Evolutionary conservation across 1,140 invertebrate genomes (phyloP).

Genomic region (Zaprionus ornatus): DNA sequence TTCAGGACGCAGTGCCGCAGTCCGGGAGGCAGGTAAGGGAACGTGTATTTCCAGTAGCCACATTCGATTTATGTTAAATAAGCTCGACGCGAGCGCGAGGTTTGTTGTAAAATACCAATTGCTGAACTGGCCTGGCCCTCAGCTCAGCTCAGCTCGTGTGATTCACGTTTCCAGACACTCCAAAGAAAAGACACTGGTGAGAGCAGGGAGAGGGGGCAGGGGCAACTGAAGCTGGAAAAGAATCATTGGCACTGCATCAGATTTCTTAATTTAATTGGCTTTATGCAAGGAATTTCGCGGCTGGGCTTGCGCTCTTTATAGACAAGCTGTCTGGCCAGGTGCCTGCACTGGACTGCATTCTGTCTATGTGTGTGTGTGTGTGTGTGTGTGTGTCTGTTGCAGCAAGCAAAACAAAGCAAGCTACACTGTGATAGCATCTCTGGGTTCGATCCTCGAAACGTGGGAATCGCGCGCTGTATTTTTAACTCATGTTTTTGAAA

Average conservation of each 20-base stretch:
- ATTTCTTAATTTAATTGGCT: conserved; percentile 83
- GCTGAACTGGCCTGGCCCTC: conserved; percentile 17
- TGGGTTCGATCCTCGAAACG: conserved; percentile 21
- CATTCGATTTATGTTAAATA: conserved; percentile 82
- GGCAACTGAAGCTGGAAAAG: background rate
- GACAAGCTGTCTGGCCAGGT: conserved; percentile 74
- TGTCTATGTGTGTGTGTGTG: background rate
- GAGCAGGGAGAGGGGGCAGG: background rate
- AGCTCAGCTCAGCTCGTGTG: conserved; percentile 35
- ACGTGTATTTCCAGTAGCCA: conserved; percentile 78
- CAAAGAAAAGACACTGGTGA: background rate
- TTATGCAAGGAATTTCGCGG: conserved; percentile 74
- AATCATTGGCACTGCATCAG: conserved; percentile 68
- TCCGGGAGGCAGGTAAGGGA: conserved; percentile 19
- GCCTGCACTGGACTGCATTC: conserved; percentile 18
- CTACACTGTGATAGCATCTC: conserved; percentile 36
- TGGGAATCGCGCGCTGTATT: conserved; percentile 34
- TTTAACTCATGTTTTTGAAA: conserved; percentile 19
- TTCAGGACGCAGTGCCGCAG: conserved; percentile 9
- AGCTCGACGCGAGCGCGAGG: conserved; percentile 67
- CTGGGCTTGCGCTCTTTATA: conserved; percentile 53
- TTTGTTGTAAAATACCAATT: conserved; percentile 82
- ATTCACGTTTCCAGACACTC: conserved; percentile 63
- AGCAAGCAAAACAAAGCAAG: conserved; percentile 46
- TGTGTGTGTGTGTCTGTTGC: background rate